These are phyloP conservation scores for Heliconius sara DNA, from an alignment of 2,888 invertebrate species.

Conservation along the genomic window DNA sequence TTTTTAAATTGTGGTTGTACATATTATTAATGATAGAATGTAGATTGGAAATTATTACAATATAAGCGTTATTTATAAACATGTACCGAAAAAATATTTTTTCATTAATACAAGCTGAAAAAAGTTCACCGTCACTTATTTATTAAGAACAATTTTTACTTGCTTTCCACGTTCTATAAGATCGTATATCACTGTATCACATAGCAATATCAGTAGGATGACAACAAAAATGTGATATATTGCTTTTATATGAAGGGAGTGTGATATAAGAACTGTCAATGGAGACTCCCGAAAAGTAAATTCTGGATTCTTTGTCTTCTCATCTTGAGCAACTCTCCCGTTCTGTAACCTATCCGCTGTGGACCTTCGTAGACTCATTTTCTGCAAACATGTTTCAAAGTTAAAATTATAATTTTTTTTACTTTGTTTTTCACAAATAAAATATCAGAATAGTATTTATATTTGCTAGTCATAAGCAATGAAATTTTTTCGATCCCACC, in stretches of 20 bases:
- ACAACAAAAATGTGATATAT: conserved; percentile 94
- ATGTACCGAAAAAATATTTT: not conserved
- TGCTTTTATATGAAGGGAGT: conserved; percentile 89
- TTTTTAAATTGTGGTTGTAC: not conserved
- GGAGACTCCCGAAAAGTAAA: conserved; percentile 90
- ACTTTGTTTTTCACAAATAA: too few species aligned
- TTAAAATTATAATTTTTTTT: conserved; percentile 30
- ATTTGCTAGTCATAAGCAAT: not conserved
- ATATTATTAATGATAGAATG: not conserved
- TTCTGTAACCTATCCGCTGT: conserved; percentile 52
- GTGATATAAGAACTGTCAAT: conserved; percentile 90
- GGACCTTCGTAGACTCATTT: conserved; percentile 51
- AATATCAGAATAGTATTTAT: not conserved
- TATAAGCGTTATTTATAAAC: not conserved
- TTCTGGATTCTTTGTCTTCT: conserved; percentile 57
- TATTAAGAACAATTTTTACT: conserved; percentile 64
- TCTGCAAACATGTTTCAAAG: not conserved
- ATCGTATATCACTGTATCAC: conserved; percentile 89
- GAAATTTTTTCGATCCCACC: not conserved
- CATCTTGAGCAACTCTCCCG: conserved; percentile 53
- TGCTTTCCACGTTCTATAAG: conserved; percentile 90
- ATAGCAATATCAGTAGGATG: conserved; percentile 88
- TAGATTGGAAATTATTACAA: not conserved
- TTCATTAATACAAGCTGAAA: conserved; percentile 15
- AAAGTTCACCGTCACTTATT: not conserved